phyloP scores from a whole-genome alignment of 2,113 vertebrate species.

The Vombatus ursinus region DNA sequence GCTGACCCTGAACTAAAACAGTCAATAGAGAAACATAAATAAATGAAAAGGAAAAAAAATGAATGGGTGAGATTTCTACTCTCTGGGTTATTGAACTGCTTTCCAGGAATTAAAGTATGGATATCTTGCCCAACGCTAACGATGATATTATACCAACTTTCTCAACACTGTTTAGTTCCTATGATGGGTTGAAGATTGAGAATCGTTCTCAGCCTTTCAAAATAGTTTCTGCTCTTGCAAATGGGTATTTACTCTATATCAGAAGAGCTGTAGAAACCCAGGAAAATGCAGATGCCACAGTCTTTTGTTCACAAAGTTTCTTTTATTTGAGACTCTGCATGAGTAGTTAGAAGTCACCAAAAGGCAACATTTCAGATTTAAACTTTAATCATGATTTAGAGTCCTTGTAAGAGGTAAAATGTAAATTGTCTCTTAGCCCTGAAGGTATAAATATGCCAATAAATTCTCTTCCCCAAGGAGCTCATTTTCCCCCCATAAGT shows the following conservation, averaged over 20 bases:
- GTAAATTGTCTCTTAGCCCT: neutral
- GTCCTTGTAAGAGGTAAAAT: neutral
- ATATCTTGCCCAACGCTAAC: conserved; percentile 12
- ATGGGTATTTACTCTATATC: neutral
- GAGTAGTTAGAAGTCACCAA: conserved; percentile 16
- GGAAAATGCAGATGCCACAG: neutral
- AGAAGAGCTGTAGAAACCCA: conserved; percentile 67
- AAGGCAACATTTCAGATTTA: conserved; percentile 5
- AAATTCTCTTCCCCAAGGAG: neutral
- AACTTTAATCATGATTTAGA: neutral
- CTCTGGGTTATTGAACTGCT: neutral
- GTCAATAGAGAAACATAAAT: conserved; percentile 33
- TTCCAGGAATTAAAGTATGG: conserved; percentile 40
- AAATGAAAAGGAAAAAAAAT: conserved; percentile 46
- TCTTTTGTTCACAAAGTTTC: conserved; percentile 46
- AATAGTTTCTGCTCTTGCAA: conserved; percentile 1
- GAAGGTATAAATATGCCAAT: neutral
- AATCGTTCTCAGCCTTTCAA: conserved; percentile 1
- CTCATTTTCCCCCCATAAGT: conserved; percentile 45
- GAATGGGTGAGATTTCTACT: conserved; percentile 7
- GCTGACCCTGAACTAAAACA: conserved; percentile 53
- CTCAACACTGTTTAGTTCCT: conserved; percentile 32
- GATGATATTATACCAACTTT: conserved; percentile 52
- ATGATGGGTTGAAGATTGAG: conserved; percentile 39
- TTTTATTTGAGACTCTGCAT: neutral